Evolutionary conservation across 2,797 vertebrate genomes (phyloP), one percentile per base, ranked within the genome.

Genomic region (Acanthurus tractus): DNA sequence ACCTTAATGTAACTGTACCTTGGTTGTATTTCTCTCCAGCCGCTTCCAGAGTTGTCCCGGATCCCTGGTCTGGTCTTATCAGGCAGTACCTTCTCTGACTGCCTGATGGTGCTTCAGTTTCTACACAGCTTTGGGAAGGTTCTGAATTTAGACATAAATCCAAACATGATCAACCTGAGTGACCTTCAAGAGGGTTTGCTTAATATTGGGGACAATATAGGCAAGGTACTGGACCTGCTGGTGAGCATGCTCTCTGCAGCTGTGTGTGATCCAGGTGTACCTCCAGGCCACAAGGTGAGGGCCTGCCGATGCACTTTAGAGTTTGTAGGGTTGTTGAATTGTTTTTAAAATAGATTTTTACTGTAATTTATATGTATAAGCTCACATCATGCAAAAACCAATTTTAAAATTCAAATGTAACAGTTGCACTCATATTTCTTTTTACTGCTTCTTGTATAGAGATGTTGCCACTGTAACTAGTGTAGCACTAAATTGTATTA

Each of bases 81-180:
- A 3, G 96, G 96, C 70, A 94, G 87, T 81, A 94, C 96, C 0
- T 97, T 99, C 92, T 97, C 97, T 0, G 95, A 99, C 83, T 98
- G 97, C 84, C 96, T 99, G 67, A 97, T 98, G 97, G 95, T 98
- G 79, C 90, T 99, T 74, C 97, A 99, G 93, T 99, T 99, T 90
- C 93, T 99, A 63, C 93, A 92, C 58, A 98, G 96, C 91, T 99
- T 99, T 53, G 97, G 97, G 81, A 97, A 97, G 88, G 97, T 99
- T 79, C 95, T 99, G 80, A 95, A 95, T 83, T 95, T 98, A 82
- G 96, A 97, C 84, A 88, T 95, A 45, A 94, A 92, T 63, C 81
- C 93, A 73, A 94, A 96, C 83, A 92, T 95, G 77, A 96, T 97
- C 29, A 95, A 92, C 65, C 89, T 99, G 70, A 95, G 92, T 56